phyloP scores from a whole-genome alignment of 2,113 vertebrate genomes.

The Neodon shergylaensis region DNA sequence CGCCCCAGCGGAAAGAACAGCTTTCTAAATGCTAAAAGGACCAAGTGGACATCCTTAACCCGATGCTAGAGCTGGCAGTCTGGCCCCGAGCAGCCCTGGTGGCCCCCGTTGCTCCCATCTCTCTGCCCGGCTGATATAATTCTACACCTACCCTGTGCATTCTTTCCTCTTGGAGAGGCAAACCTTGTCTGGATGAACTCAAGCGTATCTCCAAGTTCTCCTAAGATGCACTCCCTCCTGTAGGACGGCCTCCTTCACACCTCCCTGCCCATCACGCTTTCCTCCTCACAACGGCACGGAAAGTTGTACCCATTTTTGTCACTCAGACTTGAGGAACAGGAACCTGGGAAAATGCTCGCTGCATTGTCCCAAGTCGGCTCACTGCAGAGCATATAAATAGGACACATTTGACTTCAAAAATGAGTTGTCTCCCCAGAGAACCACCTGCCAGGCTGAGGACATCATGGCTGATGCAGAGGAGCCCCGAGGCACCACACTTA shows the following conservation, averaged over 20 bases:
- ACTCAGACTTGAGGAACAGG: not conserved
- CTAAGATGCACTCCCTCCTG: accelerated
- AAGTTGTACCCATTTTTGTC: not conserved
- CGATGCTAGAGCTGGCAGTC: not conserved
- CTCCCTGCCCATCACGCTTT: no score
- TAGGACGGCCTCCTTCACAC: not conserved
- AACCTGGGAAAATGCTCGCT: not conserved
- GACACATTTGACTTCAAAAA: not conserved
- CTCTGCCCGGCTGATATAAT: accelerated
- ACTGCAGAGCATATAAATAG: not conserved
- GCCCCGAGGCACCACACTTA: accelerated
- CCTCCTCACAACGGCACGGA: not conserved
- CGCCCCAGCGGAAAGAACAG: not conserved
- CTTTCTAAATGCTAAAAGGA: not conserved
- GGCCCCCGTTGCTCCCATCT: not conserved
- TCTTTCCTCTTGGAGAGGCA: no score
- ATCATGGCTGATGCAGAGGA: accelerated
- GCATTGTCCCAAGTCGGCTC: not conserved
- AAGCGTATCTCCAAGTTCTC: not conserved
- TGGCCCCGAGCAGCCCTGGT: not conserved
- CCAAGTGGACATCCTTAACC: not conserved
- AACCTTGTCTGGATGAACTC: not conserved
- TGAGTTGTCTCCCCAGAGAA: not conserved
- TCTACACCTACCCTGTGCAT: no score
- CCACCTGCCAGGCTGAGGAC: not conserved